Evolutionary conservation across 2,113 vertebrate species (phyloP), one percentile per base, ranked within the genome.

Genomic region (Pseudorectes ferrugineus): DNA sequence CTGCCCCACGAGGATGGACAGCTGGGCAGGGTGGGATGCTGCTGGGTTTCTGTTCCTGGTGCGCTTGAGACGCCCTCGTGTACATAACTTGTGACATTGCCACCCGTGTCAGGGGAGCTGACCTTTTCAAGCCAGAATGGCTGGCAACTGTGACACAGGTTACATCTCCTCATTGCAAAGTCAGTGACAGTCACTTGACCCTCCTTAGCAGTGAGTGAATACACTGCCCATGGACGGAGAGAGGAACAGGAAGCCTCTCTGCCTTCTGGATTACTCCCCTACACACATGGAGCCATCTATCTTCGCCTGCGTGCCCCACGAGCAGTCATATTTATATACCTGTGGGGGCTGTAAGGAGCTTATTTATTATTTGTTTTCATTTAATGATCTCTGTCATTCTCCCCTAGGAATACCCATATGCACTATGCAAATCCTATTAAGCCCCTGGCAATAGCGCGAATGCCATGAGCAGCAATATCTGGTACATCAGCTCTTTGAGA

Each of bases 371-470:
- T 95, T 96, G 97, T 97, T 98, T 97, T 92, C 96, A 86, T 76
- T 95, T 96, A 98, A 98, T 97, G 98, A 97, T 98, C 95, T 97
- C 95, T 88, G 68, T 68, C 94, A 74, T 74, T 92, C 94, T 97
- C 96, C 97, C 97, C 86, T 43, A 91, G 96, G 96, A 94, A 90
- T 83, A 74, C 35, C 85, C 85, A 38, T 36, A 57, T 13, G 6
- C 52, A 14, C 92, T 93, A 92, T 86, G 93, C 95, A 97, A 94
- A 97, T 93, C 63, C 51, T 77, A 88, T 61, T 67, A 84, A 96
- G 94, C 94, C 94, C 95, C 89, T 88, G 95, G 94, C 93, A 88
- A 77, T 52, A 72, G 85, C 35, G 85, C 8, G 75, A 90, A 35
- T 52, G 88, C 93, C 93, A 65, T 12, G 61, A 93, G 90, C 92